Evolutionary conservation across 2,113 vertebrate species (phyloP).

Genomic region (Oreotrochilus melanogaster): DNA sequence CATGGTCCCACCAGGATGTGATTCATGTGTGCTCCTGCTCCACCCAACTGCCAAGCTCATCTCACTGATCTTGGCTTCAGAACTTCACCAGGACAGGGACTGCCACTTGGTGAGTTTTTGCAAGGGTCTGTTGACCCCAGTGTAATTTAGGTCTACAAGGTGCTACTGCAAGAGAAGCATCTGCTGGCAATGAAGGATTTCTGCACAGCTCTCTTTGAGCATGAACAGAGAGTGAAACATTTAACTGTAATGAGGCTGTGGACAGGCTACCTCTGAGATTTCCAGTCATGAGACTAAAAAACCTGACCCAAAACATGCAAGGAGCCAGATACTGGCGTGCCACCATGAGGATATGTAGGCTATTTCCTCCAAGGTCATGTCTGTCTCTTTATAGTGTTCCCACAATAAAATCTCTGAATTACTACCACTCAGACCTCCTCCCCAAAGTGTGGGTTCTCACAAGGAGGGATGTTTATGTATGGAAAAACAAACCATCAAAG

Average conservation of each 20-base stretch:
- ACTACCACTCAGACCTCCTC: background rate
- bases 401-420: background rate
- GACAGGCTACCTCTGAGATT: background rate
- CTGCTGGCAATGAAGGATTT: background rate
- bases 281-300: background rate
- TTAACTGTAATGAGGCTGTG: background rate
- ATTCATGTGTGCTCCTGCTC: constrained; percentile 55
- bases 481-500: background rate
- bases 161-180: background rate
- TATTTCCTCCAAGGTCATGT: background rate
- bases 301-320: background rate
- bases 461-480: background rate
- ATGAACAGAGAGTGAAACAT: background rate
- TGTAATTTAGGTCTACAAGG: background rate
- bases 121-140: background rate
- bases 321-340: background rate
- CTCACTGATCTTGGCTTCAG: background rate
- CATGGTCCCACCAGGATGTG: constrained; percentile 57
- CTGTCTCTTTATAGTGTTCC: background rate
- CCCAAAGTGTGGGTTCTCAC: background rate
- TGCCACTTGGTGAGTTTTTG: background rate
- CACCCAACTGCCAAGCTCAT: constrained; percentile 52
- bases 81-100: background rate
- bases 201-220: background rate
- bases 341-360: fast-evolving